These are phyloP conservation scores for Amphiprion percula DNA, from an alignment of 2,113 vertebrate species.

Conservation along the genomic window DNA sequence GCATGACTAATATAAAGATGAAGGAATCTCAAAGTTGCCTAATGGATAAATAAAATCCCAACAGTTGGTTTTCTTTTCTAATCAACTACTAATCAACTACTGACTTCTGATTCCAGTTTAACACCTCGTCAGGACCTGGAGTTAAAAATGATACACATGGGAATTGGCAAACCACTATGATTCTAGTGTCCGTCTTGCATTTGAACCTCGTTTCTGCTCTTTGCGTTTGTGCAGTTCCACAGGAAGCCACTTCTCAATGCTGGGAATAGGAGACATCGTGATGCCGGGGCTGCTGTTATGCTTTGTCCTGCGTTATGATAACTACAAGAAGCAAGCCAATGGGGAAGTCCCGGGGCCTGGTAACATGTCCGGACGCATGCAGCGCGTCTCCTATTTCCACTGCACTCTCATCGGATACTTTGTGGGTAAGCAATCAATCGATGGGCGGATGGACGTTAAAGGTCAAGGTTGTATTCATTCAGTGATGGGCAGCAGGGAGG, in stretches of 20 bases:
- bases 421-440: conserved; percentile 88
- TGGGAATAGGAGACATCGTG: conserved; percentile 99
- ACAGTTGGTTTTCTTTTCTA: too few relatives aligned
- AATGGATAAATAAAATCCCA: too few relatives aligned
- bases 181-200: too few relatives aligned
- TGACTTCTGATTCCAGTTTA: too few relatives aligned
- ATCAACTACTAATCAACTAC: too few relatives aligned
- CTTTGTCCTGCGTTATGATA: conserved; percentile 98
- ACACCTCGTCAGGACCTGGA: too few relatives aligned
- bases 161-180: too few relatives aligned
- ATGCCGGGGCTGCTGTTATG: conserved; percentile 99
- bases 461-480: not conserved
- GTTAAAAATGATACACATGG: too few relatives aligned
- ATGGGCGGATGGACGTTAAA: conserved; percentile 10
- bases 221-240: conserved; percentile 87
- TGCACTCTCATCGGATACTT: conserved; percentile 99
- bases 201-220: not conserved
- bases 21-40: too few relatives aligned
- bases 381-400: conserved; percentile 99
- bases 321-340: conserved; percentile 97
- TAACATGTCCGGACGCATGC: conserved; percentile 96
- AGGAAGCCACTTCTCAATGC: conserved; percentile 99
- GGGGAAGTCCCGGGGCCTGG: conserved; percentile 89
- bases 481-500: too few relatives aligned
- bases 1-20: too few relatives aligned